Evolutionary conservation across 1,140 invertebrate species (phyloP), one percentile per base, ranked within the genome.

Genomic region (Brachionus paranguensis): DNA sequence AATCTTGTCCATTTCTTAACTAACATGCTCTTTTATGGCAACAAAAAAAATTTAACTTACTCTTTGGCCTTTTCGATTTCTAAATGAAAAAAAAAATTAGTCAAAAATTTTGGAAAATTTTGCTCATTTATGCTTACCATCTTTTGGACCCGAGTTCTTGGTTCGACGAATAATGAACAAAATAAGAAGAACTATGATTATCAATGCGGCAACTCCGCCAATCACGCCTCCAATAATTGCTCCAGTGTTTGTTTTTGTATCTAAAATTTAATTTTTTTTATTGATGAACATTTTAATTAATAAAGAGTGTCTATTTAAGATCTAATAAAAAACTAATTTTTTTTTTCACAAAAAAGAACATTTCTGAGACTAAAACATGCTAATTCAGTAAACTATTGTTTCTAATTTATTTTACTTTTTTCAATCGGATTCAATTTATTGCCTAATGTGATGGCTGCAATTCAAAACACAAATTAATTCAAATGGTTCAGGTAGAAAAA

Each of bases 1-100:
- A n/a, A 24, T 72, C 68, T 20, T 47, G 43, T 43, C 41, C 27
- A 12, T 1, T 47, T 47, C 45, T 47, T 68, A 68, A 68, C 65
- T 68, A 33, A 29, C 65, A 72, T 72, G 68, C 68, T 72, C 68
- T 72, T 41, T 72, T n/a, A 37, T 8, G 10, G 8, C 27, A n/a
- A 33, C 29, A 68, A 33, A 14, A 33, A 68, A 68, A 65, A 65
- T 24, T n/a, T 37, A 55, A 81, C 78, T 81, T 81, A 81, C 78
- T 81, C 78, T 81, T 81, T 81, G 20, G 78, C 78, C 17, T 81
- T 81, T 37, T 81, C 78, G 7, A 81, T 37, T 81, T 81, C 78
- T 81, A 14, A 29, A 20, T 60, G 17, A 81, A 68, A 60, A 81
- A 17, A 81, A 33, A 41, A 64, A 64, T 64, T 64, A 79, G 7